Base-by-base conservation (phyloP, 2,888 invertebrate genomes). In the Seira sanloemensis region DNA sequence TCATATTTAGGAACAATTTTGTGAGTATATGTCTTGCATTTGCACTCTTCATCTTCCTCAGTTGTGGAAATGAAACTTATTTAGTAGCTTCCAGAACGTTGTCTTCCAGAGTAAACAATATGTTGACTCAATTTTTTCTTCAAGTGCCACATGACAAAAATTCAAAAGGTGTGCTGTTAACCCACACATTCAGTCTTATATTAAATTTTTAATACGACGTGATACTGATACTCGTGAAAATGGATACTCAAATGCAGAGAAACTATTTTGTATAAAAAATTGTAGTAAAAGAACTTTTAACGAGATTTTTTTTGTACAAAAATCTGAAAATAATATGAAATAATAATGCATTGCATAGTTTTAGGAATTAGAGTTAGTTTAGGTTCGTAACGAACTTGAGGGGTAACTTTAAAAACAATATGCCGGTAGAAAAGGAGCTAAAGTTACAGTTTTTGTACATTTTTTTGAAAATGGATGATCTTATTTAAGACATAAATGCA, bases 361-460 rank as follows among this genome's bases (percentile, higher is more conserved):
- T 19, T 16, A 2, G 1, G 12, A 19, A n/a, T n/a, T n/a, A n/a
- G n/a, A n/a, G n/a, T n/a, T n/a, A n/a, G 2, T 50, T 2, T n/a
- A 50, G 50, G 62, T 58, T 9, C 18, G 58, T 58, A 58, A 18
- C 58, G 37, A 37, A n/a, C n/a, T 37, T 58, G 37, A 74, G 81
- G 81, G 81, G 81, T 71, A 74, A 81, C 62, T 46, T 81, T 69
- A n/a, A n/a, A 81, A 27, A 81, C 81, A 25, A 12, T 7, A 27
- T 50, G n/a, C 62, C 9, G 62, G 19, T 62, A 62, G 62, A 62
- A 62, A 9, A 62, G 62, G 62, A 62, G 62, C 23, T 58, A 24
- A n/a, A 58, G 19, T 18, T n/a, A n/a, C n/a, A 71, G 7, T 26
- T 37, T 19, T 71, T 62, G 21, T 21, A 62, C 9, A 62, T 62